Evolutionary conservation across 2,113 vertebrate species (phyloP).

Genomic region (Sceloporus tristichus): DNA sequence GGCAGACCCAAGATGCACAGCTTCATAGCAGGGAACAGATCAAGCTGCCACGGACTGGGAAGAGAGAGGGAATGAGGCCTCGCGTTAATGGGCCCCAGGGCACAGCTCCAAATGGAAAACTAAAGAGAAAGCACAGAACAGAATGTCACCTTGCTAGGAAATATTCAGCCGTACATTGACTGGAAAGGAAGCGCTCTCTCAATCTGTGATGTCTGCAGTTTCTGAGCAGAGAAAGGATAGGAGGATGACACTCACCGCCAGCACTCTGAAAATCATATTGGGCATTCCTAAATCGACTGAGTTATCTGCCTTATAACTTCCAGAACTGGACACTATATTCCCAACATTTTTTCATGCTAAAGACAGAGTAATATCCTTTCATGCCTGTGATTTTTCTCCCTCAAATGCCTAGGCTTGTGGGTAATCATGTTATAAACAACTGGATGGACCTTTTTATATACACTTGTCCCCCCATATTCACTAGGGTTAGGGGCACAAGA

Average conservation of each 20-base stretch:
- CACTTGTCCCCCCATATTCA: too few species aligned
- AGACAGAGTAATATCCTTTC: too few species aligned
- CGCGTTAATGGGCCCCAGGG: neutral
- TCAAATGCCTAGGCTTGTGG: neutral
- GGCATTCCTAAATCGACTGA: too few species aligned
- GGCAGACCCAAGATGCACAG: constrained; percentile 43
- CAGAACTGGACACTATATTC: neutral
- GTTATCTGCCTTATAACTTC: neutral
- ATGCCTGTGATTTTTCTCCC: neutral
- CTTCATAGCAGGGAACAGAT: constrained; percentile 60
- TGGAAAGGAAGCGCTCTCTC: neutral
- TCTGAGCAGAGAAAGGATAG: too few species aligned
- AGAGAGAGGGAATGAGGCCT: neutral
- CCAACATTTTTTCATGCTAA: neutral
- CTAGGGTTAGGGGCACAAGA: too few species aligned
- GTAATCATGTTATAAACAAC: neutral
- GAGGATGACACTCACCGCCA: neutral
- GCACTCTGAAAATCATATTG: neutral
- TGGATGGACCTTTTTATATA: too few species aligned
- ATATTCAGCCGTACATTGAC: neutral
- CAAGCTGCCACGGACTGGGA: constrained; percentile 18
- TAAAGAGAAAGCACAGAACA: neutral
- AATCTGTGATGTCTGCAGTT: neutral
- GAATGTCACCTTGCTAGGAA: neutral
- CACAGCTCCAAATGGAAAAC: neutral